phyloP scores from a whole-genome alignment of 2,113 vertebrate species.

The Conger conger region DNA sequence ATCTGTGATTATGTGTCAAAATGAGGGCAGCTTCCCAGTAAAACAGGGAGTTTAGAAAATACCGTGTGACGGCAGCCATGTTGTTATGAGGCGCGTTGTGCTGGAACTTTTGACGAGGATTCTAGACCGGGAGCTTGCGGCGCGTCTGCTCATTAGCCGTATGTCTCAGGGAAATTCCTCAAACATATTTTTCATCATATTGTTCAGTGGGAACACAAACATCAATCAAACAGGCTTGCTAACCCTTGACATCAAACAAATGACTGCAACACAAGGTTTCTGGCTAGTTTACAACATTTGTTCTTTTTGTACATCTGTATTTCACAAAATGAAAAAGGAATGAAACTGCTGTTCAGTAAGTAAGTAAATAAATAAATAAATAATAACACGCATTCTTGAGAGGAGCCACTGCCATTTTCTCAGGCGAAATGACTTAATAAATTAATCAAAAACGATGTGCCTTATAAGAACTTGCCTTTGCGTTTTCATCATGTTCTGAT shows the following conservation, averaged over 20 bases:
- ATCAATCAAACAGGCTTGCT: neutral
- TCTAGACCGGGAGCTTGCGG: neutral
- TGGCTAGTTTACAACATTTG: neutral
- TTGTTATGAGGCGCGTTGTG: neutral
- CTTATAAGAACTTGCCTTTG: neutral
- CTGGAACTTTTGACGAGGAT: neutral
- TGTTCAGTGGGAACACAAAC: neutral
- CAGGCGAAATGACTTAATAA: neutral
- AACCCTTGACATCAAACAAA: neutral
- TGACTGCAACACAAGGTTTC: neutral
- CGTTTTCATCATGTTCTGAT: neutral
- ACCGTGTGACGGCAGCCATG: neutral
- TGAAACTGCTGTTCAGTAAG: neutral
- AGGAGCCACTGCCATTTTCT: neutral
- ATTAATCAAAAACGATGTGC: neutral
- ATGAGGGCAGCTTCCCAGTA: no score
- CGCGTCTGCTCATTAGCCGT: neutral
- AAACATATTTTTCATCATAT: neutral
- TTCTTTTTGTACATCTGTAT: neutral
- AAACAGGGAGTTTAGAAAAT: neutral
- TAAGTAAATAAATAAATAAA: neutral
- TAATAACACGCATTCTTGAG: neutral
- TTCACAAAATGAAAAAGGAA: neutral
- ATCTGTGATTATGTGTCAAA: no score
- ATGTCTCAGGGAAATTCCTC: neutral